These are phyloP conservation scores for Pygoscelis adeliae DNA, from an alignment of 2,113 vertebrate genomes.

Conservation along the genomic window DNA sequence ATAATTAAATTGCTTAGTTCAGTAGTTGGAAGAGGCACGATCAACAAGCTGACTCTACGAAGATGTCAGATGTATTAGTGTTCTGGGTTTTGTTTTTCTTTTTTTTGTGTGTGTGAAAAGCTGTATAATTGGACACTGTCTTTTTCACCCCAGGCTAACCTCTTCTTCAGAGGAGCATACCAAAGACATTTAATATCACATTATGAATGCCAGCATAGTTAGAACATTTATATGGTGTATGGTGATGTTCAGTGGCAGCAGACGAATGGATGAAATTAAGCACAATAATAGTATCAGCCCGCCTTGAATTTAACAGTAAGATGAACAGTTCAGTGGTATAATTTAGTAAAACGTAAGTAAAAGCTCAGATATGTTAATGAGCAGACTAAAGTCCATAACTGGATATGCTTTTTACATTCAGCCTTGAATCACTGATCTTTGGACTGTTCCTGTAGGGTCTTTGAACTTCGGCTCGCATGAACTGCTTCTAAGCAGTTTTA, in stretches of 20 bases:
- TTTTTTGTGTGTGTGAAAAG: not conserved
- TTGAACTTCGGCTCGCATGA: not conserved
- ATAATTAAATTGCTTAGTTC: slow-evolving; percentile 66
- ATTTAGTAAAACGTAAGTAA: not conserved
- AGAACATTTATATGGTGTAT: not conserved
- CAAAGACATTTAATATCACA: slow-evolving; percentile 41
- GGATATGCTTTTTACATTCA: not conserved
- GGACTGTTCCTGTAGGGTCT: not conserved
- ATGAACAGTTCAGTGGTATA: not conserved
- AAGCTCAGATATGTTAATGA: not conserved
- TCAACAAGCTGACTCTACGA: slow-evolving; percentile 37
- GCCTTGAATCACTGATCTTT: not conserved
- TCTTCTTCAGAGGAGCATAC: slow-evolving; percentile 6
- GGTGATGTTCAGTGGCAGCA: slow-evolving; percentile 24
- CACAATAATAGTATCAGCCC: not conserved
- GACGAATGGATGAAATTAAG: slow-evolving; percentile 40
- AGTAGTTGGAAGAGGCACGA: slow-evolving; percentile 5
- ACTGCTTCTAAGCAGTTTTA: not conserved
- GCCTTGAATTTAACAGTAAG: not conserved
- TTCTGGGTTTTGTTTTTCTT: not conserved
- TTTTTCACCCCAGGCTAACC: slow-evolving; percentile 28
- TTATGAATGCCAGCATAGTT: slow-evolving; percentile 30
- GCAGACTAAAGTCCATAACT: not conserved
- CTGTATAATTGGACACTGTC: slow-evolving; percentile 20
- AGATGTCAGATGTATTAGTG: slow-evolving; percentile 30